Base-by-base conservation (phyloP, 2,888 invertebrate species). In the Pterostichus niger region DNA sequence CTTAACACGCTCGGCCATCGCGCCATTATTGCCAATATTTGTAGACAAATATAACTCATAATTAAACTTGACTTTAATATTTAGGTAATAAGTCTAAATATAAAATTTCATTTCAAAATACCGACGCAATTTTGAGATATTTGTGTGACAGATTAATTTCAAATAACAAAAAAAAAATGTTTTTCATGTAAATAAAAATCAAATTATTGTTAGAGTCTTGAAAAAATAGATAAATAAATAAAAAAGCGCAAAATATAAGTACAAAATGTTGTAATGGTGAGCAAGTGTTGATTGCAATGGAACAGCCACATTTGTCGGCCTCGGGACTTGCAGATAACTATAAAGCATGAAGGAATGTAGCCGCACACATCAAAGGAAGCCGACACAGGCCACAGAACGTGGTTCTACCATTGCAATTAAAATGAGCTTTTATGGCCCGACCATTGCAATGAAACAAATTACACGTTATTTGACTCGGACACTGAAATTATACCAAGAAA, bases 281-380 rank as follows among this genome's bases (percentile, higher is more conserved):
- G 35, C 64, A 35, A 7, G 9, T 9, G 2, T 82, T 75, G 13
- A 73, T 82, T 40, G 73, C 24, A 56, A 75, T 82, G 83, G 83
- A 75, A 76, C 68, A 33, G 35, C 49, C 40, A 13, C n/a, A 31
- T 15, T 56, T 33, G 77, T 64, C 83, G 83, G 83, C 64, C 52
- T 64, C 64, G 52, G 83, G 77, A 77, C 83, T 77, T 77, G 77
- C 52, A 83, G 83, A 83, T 83, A 83, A 83, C 77, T 83, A 83
- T 83, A 83, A 83, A 83, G 83, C 83, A 83, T 83, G 83, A 83
- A 88, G 88, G 88, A 88, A 88, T 88, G 88, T 88, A 87, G 87
- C 87, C 87, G 86, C 85, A 85, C 76, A 88, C 88, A 88, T 88
- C 88, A 88, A 88, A 88, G 88, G 75, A 78, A 79, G 84, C 86